Base-by-base conservation (phyloP, 2,888 invertebrate species). In the Polyploca ridens region DNA sequence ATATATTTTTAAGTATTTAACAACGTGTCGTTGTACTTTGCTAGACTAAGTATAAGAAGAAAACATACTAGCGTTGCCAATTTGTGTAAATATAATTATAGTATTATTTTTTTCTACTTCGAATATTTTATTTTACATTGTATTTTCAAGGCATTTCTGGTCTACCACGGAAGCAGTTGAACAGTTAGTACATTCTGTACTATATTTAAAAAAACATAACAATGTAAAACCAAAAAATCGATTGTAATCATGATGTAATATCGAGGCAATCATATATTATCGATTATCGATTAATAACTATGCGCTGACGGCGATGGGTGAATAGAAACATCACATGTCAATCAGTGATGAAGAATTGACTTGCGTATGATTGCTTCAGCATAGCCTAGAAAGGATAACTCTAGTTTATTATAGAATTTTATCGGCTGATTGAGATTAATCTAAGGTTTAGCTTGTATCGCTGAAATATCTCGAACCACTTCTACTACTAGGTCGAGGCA, bases 301-400 rank as follows among this genome's bases (percentile, higher is more conserved):
- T 76, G 62, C 71, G 76, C 75, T 54, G 54, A 54, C 79, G 80
- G 74, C 74, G 72, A 72, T 70, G 67, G 72, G 68, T 72, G 74
- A 79, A 87, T 88, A 85, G 85, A 87, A 79, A 84, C 83, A 88
- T 89, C 88, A 87, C 64, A 80, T 83, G 89, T 87, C 89, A 88
- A 81, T 89, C 87, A 82, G 58, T 63, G 60, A 73, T 83, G 84
- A 87, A 75, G 81, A 81, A 88, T 87, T 80, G 82, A 85, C 77
- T 72, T 68, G 63, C 66, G 71, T 66, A 71, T 71, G 78, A 78
- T 79, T 77, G 76, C 73, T 63, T 19, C 54, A 19, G 54, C n/a
- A 19, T 54, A 54, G 54, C 10, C 19, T 54, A 54, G 54, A 54
- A 54, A 19, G n/a, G 54, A 54, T 54, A 54, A 7, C 54, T 19